phyloP scores from a whole-genome alignment of 2,797 vertebrate species.

The Delichon dasypus region DNA sequence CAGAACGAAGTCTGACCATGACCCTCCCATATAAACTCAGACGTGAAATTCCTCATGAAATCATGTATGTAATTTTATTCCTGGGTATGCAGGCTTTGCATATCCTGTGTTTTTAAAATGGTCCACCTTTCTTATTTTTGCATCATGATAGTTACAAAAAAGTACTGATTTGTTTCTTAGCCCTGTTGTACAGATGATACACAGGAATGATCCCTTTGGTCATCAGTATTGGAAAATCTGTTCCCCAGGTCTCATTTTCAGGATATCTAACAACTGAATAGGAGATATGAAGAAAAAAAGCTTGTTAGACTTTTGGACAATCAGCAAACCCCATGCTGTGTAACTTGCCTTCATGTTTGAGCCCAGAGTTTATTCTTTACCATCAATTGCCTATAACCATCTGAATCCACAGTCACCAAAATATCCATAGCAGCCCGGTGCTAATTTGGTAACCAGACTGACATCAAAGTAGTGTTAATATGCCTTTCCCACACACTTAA shows the following conservation, averaged over 20 bases:
- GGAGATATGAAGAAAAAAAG: not conserved
- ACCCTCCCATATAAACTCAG: not conserved
- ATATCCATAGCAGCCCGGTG: not conserved
- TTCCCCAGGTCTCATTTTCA: not conserved
- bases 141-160: not conserved
- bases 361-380: not conserved
- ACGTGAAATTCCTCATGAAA: not conserved
- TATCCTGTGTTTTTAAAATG: not conserved
- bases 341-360: not conserved
- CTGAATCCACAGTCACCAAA: not conserved
- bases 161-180: not conserved
- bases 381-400: not conserved
- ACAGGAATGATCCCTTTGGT: rapidly evolving
- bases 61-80: not conserved
- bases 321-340: not conserved
- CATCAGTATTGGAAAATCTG: rapidly evolving
- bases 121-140: not conserved
- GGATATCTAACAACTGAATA: not conserved
- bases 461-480: not conserved
- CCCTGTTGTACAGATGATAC: not conserved
- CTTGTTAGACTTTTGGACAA: not conserved
- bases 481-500: not conserved
- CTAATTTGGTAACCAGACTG: not conserved
- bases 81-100: not conserved
- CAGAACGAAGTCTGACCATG: not conserved